phyloP scores from a whole-genome alignment of 2,113 vertebrate species.

The Oncorhynchus clarkii region DNA sequence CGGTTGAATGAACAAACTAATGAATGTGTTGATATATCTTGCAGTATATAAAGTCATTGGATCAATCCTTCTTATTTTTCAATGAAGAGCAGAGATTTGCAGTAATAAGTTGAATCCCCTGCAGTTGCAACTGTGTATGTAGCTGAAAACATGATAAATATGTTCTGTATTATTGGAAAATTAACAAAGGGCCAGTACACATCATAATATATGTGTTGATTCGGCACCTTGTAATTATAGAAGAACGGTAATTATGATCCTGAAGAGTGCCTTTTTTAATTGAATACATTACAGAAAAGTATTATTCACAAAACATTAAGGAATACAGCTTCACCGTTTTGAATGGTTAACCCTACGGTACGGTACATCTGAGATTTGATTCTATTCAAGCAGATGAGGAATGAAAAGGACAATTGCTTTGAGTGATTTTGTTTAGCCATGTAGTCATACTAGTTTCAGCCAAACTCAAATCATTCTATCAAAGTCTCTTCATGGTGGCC shows the following conservation, averaged over 20 bases:
- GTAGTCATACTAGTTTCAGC: not conserved
- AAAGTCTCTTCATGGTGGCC: not conserved
- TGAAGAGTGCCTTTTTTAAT: slow-evolving; percentile 20
- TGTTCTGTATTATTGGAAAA: not conserved
- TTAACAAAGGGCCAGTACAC: not conserved
- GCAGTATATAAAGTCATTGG: not conserved
- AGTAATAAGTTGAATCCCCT: not conserved
- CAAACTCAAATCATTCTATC: not conserved
- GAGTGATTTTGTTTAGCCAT: not conserved
- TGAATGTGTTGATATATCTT: slow-evolving; percentile 36
- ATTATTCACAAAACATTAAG: no score
- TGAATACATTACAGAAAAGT: not conserved
- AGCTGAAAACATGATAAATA: no score
- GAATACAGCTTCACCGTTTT: not conserved
- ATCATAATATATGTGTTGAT: not conserved
- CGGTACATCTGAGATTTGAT: not conserved
- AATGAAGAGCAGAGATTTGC: not conserved
- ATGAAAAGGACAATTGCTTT: not conserved
- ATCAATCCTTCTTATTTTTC: not conserved
- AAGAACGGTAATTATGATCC: not conserved
- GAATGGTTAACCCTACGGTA: no score
- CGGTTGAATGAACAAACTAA: slow-evolving; percentile 16
- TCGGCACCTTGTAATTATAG: not conserved
- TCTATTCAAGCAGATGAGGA: not conserved
- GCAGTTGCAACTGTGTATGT: not conserved